Evolutionary conservation across 2,888 invertebrate genomes (phyloP).

Genomic region (Dicycla oo): DNA sequence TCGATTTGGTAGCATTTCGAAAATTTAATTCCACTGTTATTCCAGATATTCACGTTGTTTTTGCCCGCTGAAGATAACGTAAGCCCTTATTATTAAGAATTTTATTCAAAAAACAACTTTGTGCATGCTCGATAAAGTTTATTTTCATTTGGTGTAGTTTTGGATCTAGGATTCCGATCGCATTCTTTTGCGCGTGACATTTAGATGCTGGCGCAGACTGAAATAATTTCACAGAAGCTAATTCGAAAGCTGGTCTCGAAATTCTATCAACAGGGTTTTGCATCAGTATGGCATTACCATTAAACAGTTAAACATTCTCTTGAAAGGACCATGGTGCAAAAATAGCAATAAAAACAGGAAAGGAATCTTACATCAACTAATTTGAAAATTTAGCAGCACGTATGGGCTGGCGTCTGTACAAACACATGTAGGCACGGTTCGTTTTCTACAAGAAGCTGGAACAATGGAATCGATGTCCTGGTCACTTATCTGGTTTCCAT

Average conservation of each 20-base stretch:
- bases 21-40: slow-evolving; percentile 63
- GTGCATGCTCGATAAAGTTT: neutral
- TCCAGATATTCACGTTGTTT: slow-evolving; percentile 60
- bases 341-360: neutral
- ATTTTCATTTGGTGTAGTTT: slow-evolving; percentile 14
- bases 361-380: neutral
- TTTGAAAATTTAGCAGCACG: too few species aligned
- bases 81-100: slow-evolving; percentile 14
- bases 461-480: slow-evolving; percentile 76
- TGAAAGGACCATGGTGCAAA: neutral
- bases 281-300: slow-evolving; percentile 13
- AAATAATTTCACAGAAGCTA: slow-evolving; percentile 59
- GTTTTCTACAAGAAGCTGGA: slow-evolving; percentile 65
- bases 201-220: slow-evolving; percentile 54
- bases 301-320: slow-evolving; percentile 15
- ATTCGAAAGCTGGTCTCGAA: slow-evolving; percentile 53
- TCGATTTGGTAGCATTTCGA: slow-evolving; percentile 61
- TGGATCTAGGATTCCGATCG: slow-evolving; percentile 41
- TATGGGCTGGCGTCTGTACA: too few species aligned
- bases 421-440: slow-evolving; percentile 28
- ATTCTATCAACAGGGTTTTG: slow-evolving; percentile 40
- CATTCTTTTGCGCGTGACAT: slow-evolving; percentile 63
- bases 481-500: slow-evolving; percentile 69
- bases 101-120: slow-evolving; percentile 23
- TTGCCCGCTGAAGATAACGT: slow-evolving; percentile 46